phyloP scores from a whole-genome alignment of 2,797 vertebrate species.

The Sebastes cheni region DNA sequence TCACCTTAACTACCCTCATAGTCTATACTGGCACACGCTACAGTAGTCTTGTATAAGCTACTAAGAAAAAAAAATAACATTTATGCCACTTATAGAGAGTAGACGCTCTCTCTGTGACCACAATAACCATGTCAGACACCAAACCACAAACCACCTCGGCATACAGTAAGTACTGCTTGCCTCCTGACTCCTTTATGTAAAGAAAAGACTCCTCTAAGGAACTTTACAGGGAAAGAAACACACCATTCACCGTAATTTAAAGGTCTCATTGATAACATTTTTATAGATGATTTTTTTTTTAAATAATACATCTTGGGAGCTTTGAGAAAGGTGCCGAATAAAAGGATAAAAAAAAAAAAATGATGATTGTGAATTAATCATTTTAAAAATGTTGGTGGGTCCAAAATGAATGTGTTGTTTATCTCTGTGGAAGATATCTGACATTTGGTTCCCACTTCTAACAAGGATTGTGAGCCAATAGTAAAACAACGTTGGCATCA shows the following conservation, averaged over 20 bases:
- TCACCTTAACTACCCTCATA: slow-evolving; percentile 32
- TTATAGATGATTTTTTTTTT: no score
- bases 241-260: neutral
- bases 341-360: no score
- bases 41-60: slow-evolving; percentile 22
- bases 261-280: neutral
- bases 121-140: slow-evolving; percentile 66
- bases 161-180: slow-evolving; percentile 32
- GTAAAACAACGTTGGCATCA: no score
- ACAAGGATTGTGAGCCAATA: no score
- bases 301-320: no score
- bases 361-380: no score
- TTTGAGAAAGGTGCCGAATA: no score
- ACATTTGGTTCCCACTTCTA: no score
- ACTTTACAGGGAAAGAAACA: neutral
- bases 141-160: slow-evolving; percentile 72
- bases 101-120: slow-evolving; percentile 54
- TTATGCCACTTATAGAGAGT: slow-evolving; percentile 36
- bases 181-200: slow-evolving; percentile 34
- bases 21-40: slow-evolving; percentile 15
- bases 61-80: slow-evolving; percentile 11
- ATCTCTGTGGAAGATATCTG: no score
- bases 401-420: no score
- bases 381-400: no score
- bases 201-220: slow-evolving; percentile 18